Percentiles rank a stretch among this genome's conserved stretches.
Conservation (phyloP, 2,797 vertebrate species). For the Amniataba percoides region DNA sequence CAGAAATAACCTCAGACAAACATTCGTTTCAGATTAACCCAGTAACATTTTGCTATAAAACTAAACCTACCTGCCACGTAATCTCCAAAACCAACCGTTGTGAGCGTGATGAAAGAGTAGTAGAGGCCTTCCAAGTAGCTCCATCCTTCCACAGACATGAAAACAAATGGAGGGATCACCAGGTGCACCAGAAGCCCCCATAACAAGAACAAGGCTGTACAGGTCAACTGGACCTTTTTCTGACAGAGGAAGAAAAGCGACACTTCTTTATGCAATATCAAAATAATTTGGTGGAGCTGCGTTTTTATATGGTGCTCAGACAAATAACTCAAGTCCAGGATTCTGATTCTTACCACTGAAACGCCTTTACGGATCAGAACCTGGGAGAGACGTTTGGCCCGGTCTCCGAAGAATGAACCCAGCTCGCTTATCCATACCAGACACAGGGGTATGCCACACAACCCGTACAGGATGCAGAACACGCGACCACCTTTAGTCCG, state of each 20-base stretch:
- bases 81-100: constrained; percentile 97
- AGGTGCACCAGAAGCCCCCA: constrained; percentile 96
- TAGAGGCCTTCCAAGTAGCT: constrained; percentile 95
- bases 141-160: constrained; percentile 93
- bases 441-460: constrained; percentile 96
- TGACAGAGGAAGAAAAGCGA: constrained; percentile 61
- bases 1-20: neutral
- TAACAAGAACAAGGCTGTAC: constrained; percentile 92
- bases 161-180: constrained; percentile 93
- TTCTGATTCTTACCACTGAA: constrained; percentile 87
- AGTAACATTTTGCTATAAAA: neutral
- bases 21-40: neutral
- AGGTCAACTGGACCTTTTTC: constrained; percentile 95
- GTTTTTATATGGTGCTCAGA: neutral
- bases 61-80: constrained; percentile 91
- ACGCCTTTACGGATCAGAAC: constrained; percentile 91
- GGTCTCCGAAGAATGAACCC: constrained; percentile 95
- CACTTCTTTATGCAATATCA: neutral
- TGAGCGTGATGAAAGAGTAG: constrained; percentile 97
- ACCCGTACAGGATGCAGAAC: constrained; percentile 97
- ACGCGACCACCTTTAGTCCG: constrained; percentile 92
- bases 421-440: constrained; percentile 96
- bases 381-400: constrained; percentile 93
- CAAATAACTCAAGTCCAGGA: neutral
- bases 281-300: neutral